Percentiles rank a stretch among this genome's conserved stretches.
These are phyloP conservation scores for Acromyrmex echinatior DNA, from an alignment of 1,140 invertebrate species.

Conservation along the genomic window DNA sequence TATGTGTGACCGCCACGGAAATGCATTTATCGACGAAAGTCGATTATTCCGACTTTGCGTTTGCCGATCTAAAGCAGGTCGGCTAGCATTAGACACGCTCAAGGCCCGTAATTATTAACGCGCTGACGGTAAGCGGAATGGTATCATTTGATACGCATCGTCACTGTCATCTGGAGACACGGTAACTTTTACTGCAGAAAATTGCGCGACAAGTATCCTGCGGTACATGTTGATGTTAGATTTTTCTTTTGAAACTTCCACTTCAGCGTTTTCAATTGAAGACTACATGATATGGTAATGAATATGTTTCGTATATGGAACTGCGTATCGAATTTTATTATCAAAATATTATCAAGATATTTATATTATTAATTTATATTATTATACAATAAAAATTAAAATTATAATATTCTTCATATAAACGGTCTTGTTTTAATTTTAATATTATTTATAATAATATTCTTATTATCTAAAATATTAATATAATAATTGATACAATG, in stretches of 20 bases:
- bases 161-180: neutral
- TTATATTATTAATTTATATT: constrained; percentile 15
- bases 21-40: constrained; percentile 55
- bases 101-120: constrained; percentile 31
- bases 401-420: neutral
- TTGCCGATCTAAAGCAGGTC: constrained; percentile 42
- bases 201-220: neutral
- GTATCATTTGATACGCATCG: constrained; percentile 44
- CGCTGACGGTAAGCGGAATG: constrained; percentile 13
- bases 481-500: neutral
- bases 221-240: neutral
- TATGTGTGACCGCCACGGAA: neutral
- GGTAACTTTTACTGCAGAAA: constrained; percentile 32
- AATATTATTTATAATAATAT: neutral
- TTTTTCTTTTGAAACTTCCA: constrained; percentile 20
- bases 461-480: neutral
- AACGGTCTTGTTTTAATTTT: too few species aligned
- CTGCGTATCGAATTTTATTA: neutral
- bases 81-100: constrained; percentile 32
- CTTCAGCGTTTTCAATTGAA: neutral
- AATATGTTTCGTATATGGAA: neutral
- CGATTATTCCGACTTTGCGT: constrained; percentile 33
- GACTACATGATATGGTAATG: neutral
- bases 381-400: neutral
- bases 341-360: neutral